phyloP scores from a whole-genome alignment of 2,113 vertebrate genomes.

The Fukomys damarensis region DNA sequence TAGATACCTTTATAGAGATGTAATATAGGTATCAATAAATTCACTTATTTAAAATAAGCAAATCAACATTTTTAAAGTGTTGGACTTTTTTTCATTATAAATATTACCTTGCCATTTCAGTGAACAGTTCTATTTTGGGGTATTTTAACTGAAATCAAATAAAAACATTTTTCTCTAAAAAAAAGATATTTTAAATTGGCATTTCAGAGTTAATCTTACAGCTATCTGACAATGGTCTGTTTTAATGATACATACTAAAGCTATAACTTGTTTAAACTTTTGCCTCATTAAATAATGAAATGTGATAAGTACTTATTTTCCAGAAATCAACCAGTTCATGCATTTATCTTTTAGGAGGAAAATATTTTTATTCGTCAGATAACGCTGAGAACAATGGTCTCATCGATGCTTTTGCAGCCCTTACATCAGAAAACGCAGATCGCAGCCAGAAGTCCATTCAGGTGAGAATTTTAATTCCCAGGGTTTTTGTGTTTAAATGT shows the following conservation, averaged over 20 bases:
- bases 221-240: not conserved
- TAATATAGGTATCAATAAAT: no score
- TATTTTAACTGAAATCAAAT: not conserved
- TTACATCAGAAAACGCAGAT: constrained; percentile 78
- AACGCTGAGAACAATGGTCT: constrained; percentile 74
- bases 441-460: constrained; percentile 82
- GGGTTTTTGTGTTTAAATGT: not conserved
- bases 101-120: not conserved
- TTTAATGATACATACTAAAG: not conserved
- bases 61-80: not conserved
- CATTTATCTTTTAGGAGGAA: constrained; percentile 82
- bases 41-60: no score
- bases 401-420: constrained; percentile 79
- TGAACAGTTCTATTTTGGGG: not conserved
- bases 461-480: constrained; percentile 74
- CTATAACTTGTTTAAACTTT: not conserved
- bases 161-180: not conserved
- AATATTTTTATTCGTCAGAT: constrained; percentile 58
- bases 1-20: no score
- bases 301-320: not conserved
- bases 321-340: not conserved
- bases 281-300: not conserved
- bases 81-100: not conserved
- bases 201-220: not conserved
- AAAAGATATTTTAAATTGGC: no score